phyloP scores from a whole-genome alignment of 2,113 vertebrate species.

The Sapayoa aenigma region DNA sequence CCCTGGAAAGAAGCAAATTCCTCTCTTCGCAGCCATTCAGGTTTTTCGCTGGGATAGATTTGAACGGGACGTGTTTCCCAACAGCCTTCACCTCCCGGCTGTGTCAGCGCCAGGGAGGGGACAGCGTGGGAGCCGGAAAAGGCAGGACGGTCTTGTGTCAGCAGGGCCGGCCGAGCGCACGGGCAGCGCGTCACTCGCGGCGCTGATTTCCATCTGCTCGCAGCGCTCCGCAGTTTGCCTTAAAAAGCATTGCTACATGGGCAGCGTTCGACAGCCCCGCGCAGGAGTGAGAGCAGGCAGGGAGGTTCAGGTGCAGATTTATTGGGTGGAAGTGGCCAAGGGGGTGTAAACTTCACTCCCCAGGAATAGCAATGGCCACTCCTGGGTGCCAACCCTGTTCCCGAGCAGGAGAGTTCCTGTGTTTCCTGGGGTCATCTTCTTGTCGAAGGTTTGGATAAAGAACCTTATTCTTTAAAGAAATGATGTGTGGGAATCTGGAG shows the following conservation, averaged over 20 bases:
- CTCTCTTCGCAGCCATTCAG: not conserved
- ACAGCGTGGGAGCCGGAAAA: constrained; percentile 60
- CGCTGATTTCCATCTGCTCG: not conserved
- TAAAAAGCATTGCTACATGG: not conserved
- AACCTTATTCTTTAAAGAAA: not conserved
- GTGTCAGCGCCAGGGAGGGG: constrained; percentile 51
- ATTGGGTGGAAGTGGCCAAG: not conserved
- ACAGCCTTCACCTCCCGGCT: not conserved
- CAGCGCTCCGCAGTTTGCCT: not conserved
- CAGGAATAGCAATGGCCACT: not conserved
- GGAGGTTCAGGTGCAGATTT: not conserved
- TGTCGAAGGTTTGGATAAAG: not conserved
- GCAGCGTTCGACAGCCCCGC: not conserved
- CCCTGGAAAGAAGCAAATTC: not conserved
- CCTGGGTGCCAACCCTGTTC: not conserved
- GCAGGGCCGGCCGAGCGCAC: not conserved
- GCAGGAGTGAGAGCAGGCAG: not conserved
- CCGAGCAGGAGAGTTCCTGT: not conserved
- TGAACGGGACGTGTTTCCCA: constrained; percentile 20
- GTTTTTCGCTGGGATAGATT: not conserved
- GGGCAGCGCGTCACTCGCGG: not conserved
- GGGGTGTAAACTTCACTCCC: not conserved
- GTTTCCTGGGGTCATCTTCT: not conserved
- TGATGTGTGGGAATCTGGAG: not conserved
- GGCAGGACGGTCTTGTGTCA: constrained; percentile 25